Evolutionary conservation across 2,888 invertebrate species (phyloP).

Genomic region (Fragum fragum): DNA sequence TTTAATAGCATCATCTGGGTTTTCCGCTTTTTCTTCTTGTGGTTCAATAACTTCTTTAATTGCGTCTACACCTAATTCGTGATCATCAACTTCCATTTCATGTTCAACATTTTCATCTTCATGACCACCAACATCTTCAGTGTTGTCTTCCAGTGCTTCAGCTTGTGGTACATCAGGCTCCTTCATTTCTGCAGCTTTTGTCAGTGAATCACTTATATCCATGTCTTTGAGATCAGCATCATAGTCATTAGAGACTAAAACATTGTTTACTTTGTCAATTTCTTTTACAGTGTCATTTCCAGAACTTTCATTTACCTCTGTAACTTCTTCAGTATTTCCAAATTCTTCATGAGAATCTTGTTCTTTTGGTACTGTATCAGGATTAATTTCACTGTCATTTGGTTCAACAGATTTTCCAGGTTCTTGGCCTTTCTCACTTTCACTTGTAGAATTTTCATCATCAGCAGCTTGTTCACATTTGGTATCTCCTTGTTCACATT

Average conservation of each 20-base stretch:
- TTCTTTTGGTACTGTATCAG: too few species aligned
- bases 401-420: too few species aligned
- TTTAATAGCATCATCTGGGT: neutral
- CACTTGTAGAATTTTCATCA: neutral
- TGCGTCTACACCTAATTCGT: neutral
- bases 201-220: too few species aligned
- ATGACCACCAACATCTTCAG: slow-evolving; percentile 25
- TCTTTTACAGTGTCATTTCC: neutral
- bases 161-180: neutral
- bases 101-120: slow-evolving; percentile 33
- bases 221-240: too few species aligned
- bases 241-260: too few species aligned
- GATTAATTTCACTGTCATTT: too few species aligned
- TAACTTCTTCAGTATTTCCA: too few species aligned
- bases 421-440: too few species aligned
- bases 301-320: too few species aligned
- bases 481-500: neutral
- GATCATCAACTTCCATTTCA: slow-evolving; percentile 7
- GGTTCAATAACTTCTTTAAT: neutral
- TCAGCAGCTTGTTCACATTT: neutral
- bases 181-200: slow-evolving; percentile 2
- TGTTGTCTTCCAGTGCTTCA: neutral
- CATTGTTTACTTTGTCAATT: neutral
- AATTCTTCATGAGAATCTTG: too few species aligned
- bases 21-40: slow-evolving; percentile 2